A percentile compares a stretch with the other conserved stretches of the same genome.
Evolutionary conservation across 2,797 vertebrate genomes (phyloP).

Genomic region (Characodon lateralis): DNA sequence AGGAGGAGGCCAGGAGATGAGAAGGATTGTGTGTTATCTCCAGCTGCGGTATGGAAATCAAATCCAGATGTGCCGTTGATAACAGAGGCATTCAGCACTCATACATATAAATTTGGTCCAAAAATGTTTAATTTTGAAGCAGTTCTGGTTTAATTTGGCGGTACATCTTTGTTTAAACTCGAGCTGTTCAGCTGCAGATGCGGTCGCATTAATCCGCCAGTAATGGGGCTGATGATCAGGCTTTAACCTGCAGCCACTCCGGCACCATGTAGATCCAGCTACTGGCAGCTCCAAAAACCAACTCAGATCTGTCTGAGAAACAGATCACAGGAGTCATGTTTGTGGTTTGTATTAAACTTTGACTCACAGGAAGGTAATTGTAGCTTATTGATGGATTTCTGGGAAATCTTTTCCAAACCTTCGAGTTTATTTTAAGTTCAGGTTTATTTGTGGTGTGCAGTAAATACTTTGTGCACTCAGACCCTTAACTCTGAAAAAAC

Average conservation of each 20-base stretch:
- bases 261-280: neutral
- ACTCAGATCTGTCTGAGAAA: neutral
- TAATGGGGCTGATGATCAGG: neutral
- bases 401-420: neutral
- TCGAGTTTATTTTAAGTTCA: neutral
- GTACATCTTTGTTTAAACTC: neutral
- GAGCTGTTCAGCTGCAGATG: neutral
- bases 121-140: neutral
- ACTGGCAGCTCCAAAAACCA: neutral
- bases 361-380: conserved; percentile 3
- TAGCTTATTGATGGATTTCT: neutral
- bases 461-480: neutral
- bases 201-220: neutral
- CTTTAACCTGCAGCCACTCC: neutral
- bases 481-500: neutral
- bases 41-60: conserved; percentile 7
- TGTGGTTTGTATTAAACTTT: neutral
- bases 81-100: neutral
- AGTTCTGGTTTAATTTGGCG: neutral
- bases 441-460: neutral
- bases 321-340: neutral
- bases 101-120: neutral
- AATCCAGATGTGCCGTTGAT: conserved; percentile 42
- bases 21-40: conserved; percentile 22
- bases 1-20: conserved; percentile 22